phyloP scores from a whole-genome alignment of 2,888 invertebrate species.

The Amiota minor region DNA sequence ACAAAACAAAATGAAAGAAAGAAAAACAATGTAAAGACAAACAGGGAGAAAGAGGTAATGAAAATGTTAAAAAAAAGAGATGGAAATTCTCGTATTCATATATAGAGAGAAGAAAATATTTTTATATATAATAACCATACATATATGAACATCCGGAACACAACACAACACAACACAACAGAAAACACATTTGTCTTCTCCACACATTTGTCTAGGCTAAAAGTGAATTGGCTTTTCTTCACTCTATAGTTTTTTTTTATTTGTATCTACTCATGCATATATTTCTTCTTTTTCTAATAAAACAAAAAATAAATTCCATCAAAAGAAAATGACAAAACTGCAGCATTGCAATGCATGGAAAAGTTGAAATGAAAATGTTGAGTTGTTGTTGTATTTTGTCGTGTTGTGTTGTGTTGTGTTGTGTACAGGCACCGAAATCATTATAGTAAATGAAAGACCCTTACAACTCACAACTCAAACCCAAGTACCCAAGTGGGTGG shows the following conservation, averaged over 20 bases:
- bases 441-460: neutral
- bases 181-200: neutral
- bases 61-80: conserved; percentile 8
- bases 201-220: neutral
- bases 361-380: neutral
- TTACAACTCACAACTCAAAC: neutral
- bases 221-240: neutral
- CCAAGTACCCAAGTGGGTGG: neutral
- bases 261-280: too few species aligned
- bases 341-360: too few species aligned
- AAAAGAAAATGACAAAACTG: neutral
- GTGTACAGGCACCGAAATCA: neutral
- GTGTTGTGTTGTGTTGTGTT: neutral
- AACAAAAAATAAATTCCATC: conserved; percentile 8
- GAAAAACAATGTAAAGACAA: neutral
- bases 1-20: conserved; percentile 4
- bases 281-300: neutral
- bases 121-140: neutral
- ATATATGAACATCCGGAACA: conserved; percentile 12
- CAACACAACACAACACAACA: conserved; percentile 1
- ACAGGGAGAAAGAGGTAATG: neutral
- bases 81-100: neutral
- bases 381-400: neutral
- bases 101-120: neutral
- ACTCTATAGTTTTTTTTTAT: too few species aligned